Base-by-base conservation (phyloP, 2,113 vertebrate species). In the Onychorhynchus coronatus region DNA sequence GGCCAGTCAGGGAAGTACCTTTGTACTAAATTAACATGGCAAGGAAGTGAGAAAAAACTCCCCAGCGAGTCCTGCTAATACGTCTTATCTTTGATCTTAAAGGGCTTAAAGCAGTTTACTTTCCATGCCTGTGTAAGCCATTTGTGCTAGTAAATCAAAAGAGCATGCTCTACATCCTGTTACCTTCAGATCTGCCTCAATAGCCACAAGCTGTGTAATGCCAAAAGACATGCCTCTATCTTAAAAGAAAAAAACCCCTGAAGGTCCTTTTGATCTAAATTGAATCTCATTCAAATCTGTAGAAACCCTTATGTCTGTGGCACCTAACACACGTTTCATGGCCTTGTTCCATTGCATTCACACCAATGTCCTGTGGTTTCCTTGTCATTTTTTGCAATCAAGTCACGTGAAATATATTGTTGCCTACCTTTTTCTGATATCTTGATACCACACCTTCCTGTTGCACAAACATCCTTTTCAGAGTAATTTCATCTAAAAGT, bases 381-480 rank as follows among this genome's bases (percentile, higher is more conserved):
- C 89, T 93, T 97, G 88, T 94, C 81, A 71, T 88, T 84, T 91
- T 85, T 61, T 85, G 70, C 74, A 93, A 95, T 97, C 96, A 93
- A 96, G 92, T 97, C 89, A 96, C 93, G 72, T 82, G 62, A 97
- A 96, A 97, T 91, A 66, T 81, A 96, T 91, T 91, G 91, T 96
- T 98, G 97, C 96, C 78, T 97, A 91, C 98, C 96, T 97, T 95
- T 75, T 96, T 97, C 96, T 96, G 95, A 97, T 98, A 96, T 97
- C 97, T 97, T 3, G 3, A 97, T 96, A 98, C 97, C 98, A 8
- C 98, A 95, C 95, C 98, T 98, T 98, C 98, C 98, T 98, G 98
- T 98, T 85, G 74, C 91, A 97, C 91, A 98, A 98, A 98, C 98
- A 98, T 89, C 66, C 88, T 97, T 97, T 93, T 97, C 81, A 93